These are phyloP conservation scores for Emmelina monodactyla DNA, from an alignment of 2,888 invertebrate genomes.

Conservation along the genomic window DNA sequence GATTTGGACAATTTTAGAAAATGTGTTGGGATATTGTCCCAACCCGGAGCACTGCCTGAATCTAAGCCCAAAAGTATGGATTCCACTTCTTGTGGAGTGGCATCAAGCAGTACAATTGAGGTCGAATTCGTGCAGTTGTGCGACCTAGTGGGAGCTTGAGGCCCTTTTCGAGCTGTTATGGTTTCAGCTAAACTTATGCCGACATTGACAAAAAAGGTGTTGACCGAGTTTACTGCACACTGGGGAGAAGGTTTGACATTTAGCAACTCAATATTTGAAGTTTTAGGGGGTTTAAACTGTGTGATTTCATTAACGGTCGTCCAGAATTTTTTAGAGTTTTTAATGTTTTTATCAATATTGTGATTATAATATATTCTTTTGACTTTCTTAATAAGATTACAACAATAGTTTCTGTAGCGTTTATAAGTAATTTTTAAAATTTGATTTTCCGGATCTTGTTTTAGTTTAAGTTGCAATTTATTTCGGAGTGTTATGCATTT, in stretches of 20 bases:
- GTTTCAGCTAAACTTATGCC: slow-evolving; percentile 5
- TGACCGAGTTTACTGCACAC: slow-evolving; percentile 6
- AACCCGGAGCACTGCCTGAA: slow-evolving; percentile 1
- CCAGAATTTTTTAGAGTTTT: slow-evolving; percentile 10
- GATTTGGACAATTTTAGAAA: not conserved
- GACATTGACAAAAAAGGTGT: slow-evolving; percentile 6
- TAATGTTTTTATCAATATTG: slow-evolving; percentile 2
- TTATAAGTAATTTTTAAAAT: not conserved
- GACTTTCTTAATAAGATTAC: not conserved
- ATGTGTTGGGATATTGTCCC: not conserved
- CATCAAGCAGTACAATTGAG: slow-evolving; percentile 3
- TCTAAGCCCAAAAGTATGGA: not conserved
- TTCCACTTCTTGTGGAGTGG: not conserved
- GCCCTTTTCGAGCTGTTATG: not conserved
- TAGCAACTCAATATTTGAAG: slow-evolving; percentile 2
- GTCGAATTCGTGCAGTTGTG: not conserved
- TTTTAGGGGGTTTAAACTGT: slow-evolving; percentile 5
- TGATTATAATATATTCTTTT: not conserved
- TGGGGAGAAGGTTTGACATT: slow-evolving; percentile 2
- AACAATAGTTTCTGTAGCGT: not conserved
- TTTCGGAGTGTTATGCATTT: not conserved
- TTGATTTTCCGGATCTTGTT: not conserved
- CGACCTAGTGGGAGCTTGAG: not conserved
- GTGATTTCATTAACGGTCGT: slow-evolving; percentile 6
- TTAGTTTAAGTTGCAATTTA: not conserved